Evolutionary conservation across 2,113 vertebrate genomes (phyloP).

Genomic region (Antigone vipio): DNA sequence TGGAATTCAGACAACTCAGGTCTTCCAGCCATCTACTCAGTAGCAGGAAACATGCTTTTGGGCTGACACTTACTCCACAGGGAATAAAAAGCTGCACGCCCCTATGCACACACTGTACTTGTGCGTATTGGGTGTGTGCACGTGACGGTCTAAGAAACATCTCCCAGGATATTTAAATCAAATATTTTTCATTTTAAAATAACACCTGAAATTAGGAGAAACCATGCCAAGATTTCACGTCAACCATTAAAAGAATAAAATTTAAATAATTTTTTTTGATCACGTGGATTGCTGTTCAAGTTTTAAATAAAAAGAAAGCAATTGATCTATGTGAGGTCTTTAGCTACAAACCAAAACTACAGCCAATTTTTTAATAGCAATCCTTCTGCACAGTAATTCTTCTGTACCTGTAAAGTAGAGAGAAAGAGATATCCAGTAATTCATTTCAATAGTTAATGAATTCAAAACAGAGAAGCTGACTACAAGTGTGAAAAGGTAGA

Average conservation of each 20-base stretch:
- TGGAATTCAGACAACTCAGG: not conserved
- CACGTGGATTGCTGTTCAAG: not conserved
- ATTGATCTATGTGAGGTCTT: not conserved
- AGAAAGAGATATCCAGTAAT: not conserved
- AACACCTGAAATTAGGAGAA: not conserved
- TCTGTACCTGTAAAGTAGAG: not conserved
- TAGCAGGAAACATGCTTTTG: not conserved
- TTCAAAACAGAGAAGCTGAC: not conserved
- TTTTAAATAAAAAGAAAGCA: not conserved
- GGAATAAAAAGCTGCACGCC: not conserved
- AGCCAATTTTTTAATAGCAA: not conserved
- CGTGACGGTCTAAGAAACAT: rapidly evolving
- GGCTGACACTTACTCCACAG: not conserved
- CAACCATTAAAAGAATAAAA: not conserved
- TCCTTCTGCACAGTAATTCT: not conserved
- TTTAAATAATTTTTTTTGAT: not conserved
- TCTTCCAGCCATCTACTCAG: not conserved
- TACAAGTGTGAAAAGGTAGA: not conserved
- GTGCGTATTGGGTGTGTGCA: not conserved
- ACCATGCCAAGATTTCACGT: not conserved
- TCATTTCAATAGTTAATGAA: not conserved
- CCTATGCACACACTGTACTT: not conserved
- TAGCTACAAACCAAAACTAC: not conserved
- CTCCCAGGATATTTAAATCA: not conserved
- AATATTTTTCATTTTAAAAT: not conserved